Percentiles rank a stretch among this genome's conserved stretches.
Conservation (phyloP, 2,888 invertebrate genomes). For the Drosophila paramelanica region DNA sequence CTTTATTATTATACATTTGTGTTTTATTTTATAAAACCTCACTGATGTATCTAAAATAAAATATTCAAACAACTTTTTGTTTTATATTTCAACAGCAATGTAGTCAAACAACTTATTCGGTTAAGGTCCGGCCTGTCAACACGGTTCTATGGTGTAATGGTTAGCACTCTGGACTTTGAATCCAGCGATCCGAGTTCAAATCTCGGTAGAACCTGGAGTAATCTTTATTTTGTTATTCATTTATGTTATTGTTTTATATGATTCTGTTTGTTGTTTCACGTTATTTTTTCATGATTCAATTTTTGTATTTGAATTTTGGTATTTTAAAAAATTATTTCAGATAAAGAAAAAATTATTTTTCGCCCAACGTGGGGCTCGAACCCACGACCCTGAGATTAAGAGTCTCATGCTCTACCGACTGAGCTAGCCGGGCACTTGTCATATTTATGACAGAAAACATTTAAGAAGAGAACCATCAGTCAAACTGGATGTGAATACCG, state of each 20-base stretch:
- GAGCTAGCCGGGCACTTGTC: constrained; percentile 83
- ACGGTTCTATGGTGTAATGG: constrained; percentile 83
- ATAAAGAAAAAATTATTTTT: constrained; percentile 21
- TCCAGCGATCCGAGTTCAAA: constrained; percentile 85
- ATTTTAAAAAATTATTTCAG: no score
- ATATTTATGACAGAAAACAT: rapidly evolving
- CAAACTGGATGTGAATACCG: no score
- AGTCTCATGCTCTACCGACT: constrained; percentile 85
- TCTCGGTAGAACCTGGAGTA: constrained; percentile 84
- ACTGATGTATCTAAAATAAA: no score
- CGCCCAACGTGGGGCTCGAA: constrained; percentile 85
- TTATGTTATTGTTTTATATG: background rate
- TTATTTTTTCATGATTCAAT: no score
- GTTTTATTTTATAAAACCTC: background rate
- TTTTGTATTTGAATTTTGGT: no score
- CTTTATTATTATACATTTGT: background rate
- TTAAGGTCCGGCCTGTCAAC: constrained; percentile 11
- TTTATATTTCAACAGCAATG: background rate
- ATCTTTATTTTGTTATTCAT: rapidly evolving
- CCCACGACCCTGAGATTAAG: constrained; percentile 85
- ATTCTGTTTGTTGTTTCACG: background rate
- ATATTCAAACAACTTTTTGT: background rate
- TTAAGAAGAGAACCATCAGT: background rate
- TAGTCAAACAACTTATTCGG: constrained; percentile 23
- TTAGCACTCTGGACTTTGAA: constrained; percentile 84